Evolutionary conservation across 2,113 vertebrate genomes (phyloP).

Genomic region (Shinisaurus crocodilurus): DNA sequence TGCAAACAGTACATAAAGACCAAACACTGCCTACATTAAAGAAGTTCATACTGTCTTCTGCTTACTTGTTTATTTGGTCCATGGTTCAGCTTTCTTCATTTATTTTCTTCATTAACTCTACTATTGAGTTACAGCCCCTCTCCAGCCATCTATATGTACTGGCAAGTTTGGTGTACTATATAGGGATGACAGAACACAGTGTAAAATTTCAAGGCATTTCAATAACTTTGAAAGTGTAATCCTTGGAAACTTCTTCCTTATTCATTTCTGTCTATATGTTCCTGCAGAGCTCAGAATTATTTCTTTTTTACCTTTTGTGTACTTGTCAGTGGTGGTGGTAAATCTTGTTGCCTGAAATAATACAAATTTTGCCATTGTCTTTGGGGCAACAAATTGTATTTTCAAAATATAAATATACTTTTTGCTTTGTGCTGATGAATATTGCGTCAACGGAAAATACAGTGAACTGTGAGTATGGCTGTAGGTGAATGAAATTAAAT

Average conservation of each 20-base stretch:
- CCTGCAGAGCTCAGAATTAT: background rate
- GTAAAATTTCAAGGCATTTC: background rate
- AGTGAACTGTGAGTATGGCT: slow-evolving; percentile 31
- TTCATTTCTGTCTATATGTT: background rate
- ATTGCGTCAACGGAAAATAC: slow-evolving; percentile 34
- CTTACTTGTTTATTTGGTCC: background rate
- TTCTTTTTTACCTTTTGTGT: background rate
- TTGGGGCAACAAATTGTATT: slow-evolving; percentile 12
- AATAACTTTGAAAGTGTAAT: background rate
- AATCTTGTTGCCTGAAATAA: slow-evolving; percentile 8
- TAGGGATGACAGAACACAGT: background rate
- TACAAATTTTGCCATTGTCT: background rate
- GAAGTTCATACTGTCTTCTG: background rate
- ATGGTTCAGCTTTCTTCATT: background rate
- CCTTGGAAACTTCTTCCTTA: background rate
- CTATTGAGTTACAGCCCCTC: background rate
- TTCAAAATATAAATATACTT: slow-evolving; percentile 20
- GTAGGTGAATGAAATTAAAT: background rate
- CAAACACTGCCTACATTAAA: background rate
- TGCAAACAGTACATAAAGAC: background rate
- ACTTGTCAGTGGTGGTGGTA: background rate
- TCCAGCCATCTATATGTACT: background rate
- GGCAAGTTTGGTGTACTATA: background rate
- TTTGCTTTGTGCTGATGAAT: slow-evolving; percentile 28
- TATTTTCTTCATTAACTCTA: no score